A percentile compares a stretch with the other conserved stretches of the same genome.
phyloP scores from a whole-genome alignment of 2,797 vertebrate species.

The Lutjanus argentimaculatus region DNA sequence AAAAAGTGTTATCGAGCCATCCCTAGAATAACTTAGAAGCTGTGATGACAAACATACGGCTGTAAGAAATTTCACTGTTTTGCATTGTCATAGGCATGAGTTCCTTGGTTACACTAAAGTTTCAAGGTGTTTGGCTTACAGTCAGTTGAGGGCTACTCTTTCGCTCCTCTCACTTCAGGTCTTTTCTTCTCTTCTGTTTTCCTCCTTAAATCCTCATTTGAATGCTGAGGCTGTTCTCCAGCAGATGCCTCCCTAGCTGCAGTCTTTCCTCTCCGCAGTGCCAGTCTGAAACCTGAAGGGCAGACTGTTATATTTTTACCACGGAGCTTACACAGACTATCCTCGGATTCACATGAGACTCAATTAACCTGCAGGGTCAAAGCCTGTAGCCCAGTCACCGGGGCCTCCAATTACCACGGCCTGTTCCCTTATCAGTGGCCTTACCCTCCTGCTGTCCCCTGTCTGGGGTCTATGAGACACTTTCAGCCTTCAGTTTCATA shows the following conservation, averaged over 20 bases:
- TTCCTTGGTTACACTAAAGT: background rate
- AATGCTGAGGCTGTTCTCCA: slow-evolving; percentile 58
- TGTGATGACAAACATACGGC: background rate
- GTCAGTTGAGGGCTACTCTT: background rate
- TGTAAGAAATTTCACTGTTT: background rate
- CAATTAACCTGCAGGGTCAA: slow-evolving; percentile 58
- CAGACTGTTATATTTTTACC: slow-evolving; percentile 60
- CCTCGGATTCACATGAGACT: slow-evolving; percentile 52
- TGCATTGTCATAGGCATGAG: background rate
- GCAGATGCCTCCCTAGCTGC: slow-evolving; percentile 57
- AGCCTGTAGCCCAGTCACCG: slow-evolving; percentile 38
- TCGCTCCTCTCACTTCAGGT: background rate
- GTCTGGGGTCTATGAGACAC: slow-evolving; percentile 9
- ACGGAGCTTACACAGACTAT: slow-evolving; percentile 26
- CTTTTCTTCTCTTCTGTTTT: slow-evolving; percentile 2
- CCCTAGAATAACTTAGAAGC: background rate
- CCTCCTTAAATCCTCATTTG: slow-evolving; percentile 48
- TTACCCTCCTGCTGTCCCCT: background rate
- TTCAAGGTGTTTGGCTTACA: slow-evolving; percentile 3
- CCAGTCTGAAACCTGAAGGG: slow-evolving; percentile 56
- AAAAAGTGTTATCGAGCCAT: too few species aligned
- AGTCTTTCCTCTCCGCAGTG: slow-evolving; percentile 52
- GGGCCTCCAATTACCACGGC: slow-evolving; percentile 35
- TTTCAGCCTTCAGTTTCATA: background rate
- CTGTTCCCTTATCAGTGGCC: slow-evolving; percentile 34